Percentiles rank a stretch among this genome's conserved stretches.
Evolutionary conservation across 1,140 invertebrate species (phyloP).

Genomic region (Drosophila nasuta): DNA sequence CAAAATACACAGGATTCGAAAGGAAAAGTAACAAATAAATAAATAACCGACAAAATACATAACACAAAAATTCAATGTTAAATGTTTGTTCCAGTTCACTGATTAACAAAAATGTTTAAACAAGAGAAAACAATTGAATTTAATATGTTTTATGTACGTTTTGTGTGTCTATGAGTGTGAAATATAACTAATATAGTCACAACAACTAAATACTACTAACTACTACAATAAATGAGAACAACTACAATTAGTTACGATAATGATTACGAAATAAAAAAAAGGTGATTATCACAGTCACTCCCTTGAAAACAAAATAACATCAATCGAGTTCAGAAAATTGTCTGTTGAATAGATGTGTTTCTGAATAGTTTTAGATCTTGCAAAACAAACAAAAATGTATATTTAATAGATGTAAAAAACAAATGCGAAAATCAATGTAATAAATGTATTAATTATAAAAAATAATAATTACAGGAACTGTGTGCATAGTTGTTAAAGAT

Average conservation of each 20-base stretch:
- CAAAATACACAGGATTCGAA: not conserved
- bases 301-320: not conserved
- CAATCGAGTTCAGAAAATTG: not conserved
- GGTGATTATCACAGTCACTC: too few species aligned
- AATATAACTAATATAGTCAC: conserved; percentile 1
- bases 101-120: conserved; percentile 18
- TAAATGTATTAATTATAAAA: conserved; percentile 12
- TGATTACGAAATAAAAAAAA: not conserved
- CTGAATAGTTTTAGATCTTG: too few species aligned
- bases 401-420: not conserved
- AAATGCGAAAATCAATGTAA: conserved; percentile 4
- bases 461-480: conserved; percentile 30
- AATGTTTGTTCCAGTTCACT: conserved; percentile 47
- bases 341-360: not conserved
- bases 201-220: not conserved
- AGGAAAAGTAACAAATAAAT: conserved; percentile 3
- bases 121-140: conserved; percentile 16
- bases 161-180: conserved; percentile 23
- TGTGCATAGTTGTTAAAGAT: not conserved
- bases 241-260: not conserved
- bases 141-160: conserved; percentile 15
- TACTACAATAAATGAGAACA: not conserved
- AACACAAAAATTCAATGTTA: conserved; percentile 26
- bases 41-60: not conserved
- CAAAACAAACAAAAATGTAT: not conserved